Conservation (phyloP, 2,888 invertebrate genomes). For the Pyrrhosoma nymphula region DNA sequence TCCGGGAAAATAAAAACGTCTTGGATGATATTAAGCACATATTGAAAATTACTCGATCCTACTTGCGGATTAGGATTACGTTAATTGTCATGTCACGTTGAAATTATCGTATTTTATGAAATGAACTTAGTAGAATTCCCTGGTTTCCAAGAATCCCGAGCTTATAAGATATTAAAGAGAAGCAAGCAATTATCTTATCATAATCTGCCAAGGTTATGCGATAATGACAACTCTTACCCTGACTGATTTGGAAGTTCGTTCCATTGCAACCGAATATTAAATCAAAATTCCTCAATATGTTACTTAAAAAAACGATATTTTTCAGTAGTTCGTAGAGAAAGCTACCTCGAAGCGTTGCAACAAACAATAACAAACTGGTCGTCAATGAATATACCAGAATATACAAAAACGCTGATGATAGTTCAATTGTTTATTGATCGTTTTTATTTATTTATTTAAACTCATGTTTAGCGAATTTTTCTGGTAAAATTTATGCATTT, state of each 20-base stretch:
- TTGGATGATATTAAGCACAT: no score
- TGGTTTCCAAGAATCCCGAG: background rate
- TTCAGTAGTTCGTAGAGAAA: background rate
- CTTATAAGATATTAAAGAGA: background rate
- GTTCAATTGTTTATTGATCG: slow-evolving; percentile 64
- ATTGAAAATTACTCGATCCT: no score
- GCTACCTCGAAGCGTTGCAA: no score
- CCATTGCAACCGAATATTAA: background rate
- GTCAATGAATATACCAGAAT: background rate
- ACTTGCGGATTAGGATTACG: no score
- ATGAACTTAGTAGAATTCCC: background rate
- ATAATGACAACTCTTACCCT: background rate
- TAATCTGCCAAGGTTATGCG: slow-evolving; percentile 37
- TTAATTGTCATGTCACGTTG: no score
- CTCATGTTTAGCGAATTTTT: background rate
- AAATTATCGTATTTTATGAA: background rate
- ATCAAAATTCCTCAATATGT: background rate
- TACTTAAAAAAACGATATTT: background rate
- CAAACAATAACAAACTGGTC: background rate
- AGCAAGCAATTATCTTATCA: slow-evolving; percentile 48
- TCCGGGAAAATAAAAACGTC: no score
- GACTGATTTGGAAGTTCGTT: background rate
- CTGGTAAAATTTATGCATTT: background rate
- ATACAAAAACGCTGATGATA: background rate
- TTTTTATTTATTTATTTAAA: slow-evolving; percentile 5